Evolutionary conservation across 2,113 vertebrate species (phyloP).

Genomic region (Etheostoma cragini): DNA sequence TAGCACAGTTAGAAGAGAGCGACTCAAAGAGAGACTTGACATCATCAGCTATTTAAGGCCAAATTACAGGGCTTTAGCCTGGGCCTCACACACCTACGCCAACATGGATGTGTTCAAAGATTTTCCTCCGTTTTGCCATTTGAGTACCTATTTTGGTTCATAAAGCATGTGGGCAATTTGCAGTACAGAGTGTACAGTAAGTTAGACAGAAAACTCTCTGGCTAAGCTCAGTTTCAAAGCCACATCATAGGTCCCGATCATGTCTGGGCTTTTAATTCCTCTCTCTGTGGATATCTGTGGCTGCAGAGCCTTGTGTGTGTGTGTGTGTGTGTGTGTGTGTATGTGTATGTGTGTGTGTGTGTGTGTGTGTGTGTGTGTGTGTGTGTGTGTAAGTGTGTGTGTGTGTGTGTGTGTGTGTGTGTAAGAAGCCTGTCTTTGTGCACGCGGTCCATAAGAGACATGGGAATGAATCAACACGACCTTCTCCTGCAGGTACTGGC

Average conservation of each 20-base stretch:
- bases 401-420: not conserved
- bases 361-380: not conserved
- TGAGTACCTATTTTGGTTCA: constrained; percentile 59
- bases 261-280: constrained; percentile 44
- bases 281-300: constrained; percentile 40
- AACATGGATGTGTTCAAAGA: constrained; percentile 64
- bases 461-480: constrained; percentile 9
- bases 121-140: constrained; percentile 62
- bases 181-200: constrained; percentile 27
- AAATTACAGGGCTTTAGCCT: constrained; percentile 72
- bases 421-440: not conserved
- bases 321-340: not conserved
- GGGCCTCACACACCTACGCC: constrained; percentile 70
- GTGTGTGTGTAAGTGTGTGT: not conserved
- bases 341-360: not conserved
- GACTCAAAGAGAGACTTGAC: constrained; percentile 41
- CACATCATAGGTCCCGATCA: constrained; percentile 63
- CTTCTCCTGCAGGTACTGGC: constrained; percentile 86
- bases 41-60: constrained; percentile 75
- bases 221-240: constrained; percentile 47
- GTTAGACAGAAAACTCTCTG: constrained; percentile 42
- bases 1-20: constrained; percentile 42
- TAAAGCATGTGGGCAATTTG: constrained; percentile 39
- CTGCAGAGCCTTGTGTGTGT: constrained; percentile 6
- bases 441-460: constrained; percentile 20